phyloP scores from a whole-genome alignment of 2,797 vertebrate genomes.

The Sebastes baramenuke region DNA sequence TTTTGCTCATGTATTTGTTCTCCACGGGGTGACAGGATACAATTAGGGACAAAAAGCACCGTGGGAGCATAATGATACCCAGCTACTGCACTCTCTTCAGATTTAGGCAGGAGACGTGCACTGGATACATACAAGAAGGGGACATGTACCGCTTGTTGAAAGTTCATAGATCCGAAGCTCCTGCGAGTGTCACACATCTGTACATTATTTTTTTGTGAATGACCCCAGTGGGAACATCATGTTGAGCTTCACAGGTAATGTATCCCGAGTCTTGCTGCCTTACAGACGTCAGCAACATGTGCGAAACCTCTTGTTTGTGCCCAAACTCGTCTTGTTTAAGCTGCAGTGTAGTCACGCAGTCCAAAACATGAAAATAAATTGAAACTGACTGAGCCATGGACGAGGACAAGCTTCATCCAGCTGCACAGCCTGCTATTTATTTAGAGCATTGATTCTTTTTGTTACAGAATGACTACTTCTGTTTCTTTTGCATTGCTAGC shows the following conservation, averaged over 20 bases:
- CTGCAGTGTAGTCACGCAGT: background rate
- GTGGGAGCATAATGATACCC: constrained; percentile 81
- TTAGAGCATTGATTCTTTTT: background rate
- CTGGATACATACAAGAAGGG: background rate
- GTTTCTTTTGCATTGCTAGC: background rate
- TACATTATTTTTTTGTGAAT: background rate
- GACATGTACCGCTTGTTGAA: constrained; percentile 8
- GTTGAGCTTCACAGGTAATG: background rate
- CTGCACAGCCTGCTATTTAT: background rate
- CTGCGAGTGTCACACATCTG: background rate
- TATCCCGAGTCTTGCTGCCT: background rate
- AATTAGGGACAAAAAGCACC: constrained; percentile 82
- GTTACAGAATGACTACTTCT: background rate
- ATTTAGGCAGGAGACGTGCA: constrained; percentile 32
- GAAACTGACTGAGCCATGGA: background rate
- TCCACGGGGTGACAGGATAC: constrained; percentile 77
- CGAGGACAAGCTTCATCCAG: background rate
- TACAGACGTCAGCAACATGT: background rate
- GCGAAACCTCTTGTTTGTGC: background rate
- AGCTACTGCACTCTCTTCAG: constrained; percentile 61
- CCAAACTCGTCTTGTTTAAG: background rate
- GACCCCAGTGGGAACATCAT: background rate
- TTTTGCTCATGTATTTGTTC: constrained; percentile 62
- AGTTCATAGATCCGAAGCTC: background rate
- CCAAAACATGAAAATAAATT: background rate